Evolutionary conservation across 2,797 vertebrate genomes (phyloP).

Genomic region (Phalanger gymnotis): DNA sequence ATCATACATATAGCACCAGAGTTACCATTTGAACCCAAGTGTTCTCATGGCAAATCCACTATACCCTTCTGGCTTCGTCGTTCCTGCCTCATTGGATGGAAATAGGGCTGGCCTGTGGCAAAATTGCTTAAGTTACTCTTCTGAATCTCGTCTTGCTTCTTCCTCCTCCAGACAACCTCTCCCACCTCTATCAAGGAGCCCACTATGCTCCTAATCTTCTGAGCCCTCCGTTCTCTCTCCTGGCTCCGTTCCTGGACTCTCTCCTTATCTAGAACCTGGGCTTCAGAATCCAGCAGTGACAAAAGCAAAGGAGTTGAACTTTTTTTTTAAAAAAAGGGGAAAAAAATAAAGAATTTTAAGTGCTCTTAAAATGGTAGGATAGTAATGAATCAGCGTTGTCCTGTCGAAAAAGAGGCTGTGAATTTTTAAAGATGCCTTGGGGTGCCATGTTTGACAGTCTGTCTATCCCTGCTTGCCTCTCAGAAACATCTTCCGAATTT

Average conservation of each 20-base stretch:
- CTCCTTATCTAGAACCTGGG: neutral
- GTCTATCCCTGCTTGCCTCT: constrained; percentile 17
- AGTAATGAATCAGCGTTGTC: constrained; percentile 44
- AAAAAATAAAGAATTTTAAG: constrained; percentile 17
- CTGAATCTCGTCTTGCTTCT: neutral
- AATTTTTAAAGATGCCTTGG: constrained; percentile 59
- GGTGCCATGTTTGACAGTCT: constrained; percentile 62
- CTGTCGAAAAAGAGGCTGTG: constrained; percentile 36
- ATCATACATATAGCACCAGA: neutral
- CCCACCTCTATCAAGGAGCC: neutral
- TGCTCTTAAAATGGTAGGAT: constrained; percentile 52
- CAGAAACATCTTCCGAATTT: constrained; percentile 58
- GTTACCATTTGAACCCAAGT: neutral
- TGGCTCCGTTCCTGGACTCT: neutral
- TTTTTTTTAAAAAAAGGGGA: neutral
- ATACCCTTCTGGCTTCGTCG: neutral
- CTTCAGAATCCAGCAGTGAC: neutral
- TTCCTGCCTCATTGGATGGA: neutral
- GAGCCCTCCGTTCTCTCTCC: neutral
- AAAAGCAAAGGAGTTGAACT: neutral
- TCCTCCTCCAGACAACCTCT: neutral
- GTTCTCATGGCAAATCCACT: neutral
- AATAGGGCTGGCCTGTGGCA: neutral
- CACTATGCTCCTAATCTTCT: neutral
- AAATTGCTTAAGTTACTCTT: neutral